These are phyloP conservation scores for Oxyruncus cristatus DNA, from an alignment of 2,113 vertebrate species.

Conservation along the genomic window DNA sequence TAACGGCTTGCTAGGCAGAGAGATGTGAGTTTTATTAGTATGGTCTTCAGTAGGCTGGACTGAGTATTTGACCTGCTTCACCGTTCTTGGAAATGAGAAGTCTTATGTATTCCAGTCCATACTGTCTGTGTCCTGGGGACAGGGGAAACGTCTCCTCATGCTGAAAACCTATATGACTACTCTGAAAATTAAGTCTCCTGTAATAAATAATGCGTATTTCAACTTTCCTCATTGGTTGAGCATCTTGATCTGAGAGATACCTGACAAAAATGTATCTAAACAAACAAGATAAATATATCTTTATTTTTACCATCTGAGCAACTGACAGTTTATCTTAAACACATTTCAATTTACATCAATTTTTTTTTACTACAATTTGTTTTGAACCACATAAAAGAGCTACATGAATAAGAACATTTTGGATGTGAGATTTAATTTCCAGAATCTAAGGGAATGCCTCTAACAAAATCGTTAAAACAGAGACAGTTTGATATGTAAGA, in stretches of 20 bases:
- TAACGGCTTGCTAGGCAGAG: background rate
- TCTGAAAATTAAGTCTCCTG: background rate
- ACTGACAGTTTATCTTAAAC: background rate
- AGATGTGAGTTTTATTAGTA: background rate
- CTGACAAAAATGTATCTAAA: background rate
- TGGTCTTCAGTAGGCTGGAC: background rate
- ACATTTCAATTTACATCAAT: background rate
- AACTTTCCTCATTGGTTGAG: background rate
- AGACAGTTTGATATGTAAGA: background rate
- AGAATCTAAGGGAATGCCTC: background rate
- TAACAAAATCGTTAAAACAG: background rate
- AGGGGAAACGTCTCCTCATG: background rate
- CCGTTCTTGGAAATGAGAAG: background rate
- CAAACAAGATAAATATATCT: background rate
- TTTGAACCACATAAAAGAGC: background rate
- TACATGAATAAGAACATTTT: background rate
- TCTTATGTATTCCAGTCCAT: background rate
- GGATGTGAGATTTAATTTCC: background rate
- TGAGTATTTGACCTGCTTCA: background rate
- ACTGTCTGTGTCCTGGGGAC: rapidly evolving
- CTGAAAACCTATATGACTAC: background rate
- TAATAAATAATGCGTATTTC: background rate
- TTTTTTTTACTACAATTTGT: background rate
- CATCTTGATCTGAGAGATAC: background rate
- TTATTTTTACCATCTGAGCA: background rate